phyloP scores from a whole-genome alignment of 2,113 vertebrate species.

The Camelus dromedarius region DNA sequence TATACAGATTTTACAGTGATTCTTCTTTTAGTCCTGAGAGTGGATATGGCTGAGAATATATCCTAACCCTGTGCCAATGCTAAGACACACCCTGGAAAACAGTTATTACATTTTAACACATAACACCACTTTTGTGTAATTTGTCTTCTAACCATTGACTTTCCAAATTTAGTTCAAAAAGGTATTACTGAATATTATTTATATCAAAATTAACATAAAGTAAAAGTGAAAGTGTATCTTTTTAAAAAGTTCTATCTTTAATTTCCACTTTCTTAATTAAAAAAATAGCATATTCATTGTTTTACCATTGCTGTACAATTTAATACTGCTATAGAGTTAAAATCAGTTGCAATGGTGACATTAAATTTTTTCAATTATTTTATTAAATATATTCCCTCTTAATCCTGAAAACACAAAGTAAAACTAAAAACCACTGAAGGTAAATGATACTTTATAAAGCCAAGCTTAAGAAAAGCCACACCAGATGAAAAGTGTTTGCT shows the following conservation, averaged over 20 bases:
- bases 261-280: slow-evolving; percentile 19
- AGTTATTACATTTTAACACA: background rate
- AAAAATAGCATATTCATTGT: background rate
- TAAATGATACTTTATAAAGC: slow-evolving; percentile 22
- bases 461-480: slow-evolving; percentile 13
- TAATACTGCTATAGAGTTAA: slow-evolving; percentile 7
- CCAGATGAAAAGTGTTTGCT: background rate
- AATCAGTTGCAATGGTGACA: background rate
- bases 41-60: background rate
- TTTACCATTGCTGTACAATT: slow-evolving; percentile 5
- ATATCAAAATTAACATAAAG: slow-evolving; percentile 5
- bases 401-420: background rate
- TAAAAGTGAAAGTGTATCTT: slow-evolving; percentile 4
- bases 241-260: background rate
- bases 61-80: background rate
- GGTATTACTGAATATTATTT: background rate
- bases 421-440: slow-evolving; percentile 28
- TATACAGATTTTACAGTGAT: background rate
- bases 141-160: background rate
- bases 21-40: background rate
- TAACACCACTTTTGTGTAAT: background rate
- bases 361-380: slow-evolving; percentile 33
- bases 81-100: background rate
- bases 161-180: slow-evolving; percentile 15
- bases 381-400: background rate